Evolutionary conservation across 1,140 invertebrate genomes (phyloP).

Genomic region (Orussus abietinus): DNA sequence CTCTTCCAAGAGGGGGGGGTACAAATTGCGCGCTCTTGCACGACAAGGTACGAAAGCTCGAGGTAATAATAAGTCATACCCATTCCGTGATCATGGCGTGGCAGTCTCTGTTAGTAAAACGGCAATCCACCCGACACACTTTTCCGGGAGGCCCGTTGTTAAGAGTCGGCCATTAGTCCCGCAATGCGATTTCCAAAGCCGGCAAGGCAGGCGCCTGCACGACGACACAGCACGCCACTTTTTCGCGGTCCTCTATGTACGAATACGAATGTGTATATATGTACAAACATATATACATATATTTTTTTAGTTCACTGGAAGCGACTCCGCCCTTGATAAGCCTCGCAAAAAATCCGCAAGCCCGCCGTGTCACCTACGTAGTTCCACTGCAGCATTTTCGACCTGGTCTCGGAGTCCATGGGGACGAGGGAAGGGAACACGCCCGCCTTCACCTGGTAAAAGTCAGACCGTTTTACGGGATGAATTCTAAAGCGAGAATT

Average conservation of each 20-base stretch:
- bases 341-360: not conserved
- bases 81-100: conserved; percentile 40
- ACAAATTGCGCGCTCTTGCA: too few species aligned
- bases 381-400: conserved; percentile 16
- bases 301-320: not conserved
- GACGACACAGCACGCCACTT: too few species aligned
- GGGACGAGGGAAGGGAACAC: not conserved
- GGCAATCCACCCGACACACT: not conserved
- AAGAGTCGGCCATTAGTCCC: not conserved
- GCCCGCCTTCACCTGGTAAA: not conserved
- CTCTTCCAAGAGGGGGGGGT: too few species aligned
- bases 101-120: conserved; percentile 7
- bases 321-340: not conserved
- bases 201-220: too few species aligned
- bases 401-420: conserved; percentile 3
- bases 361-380: conserved; percentile 4
- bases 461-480: not conserved
- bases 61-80: conserved; percentile 25
- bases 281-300: too few species aligned
- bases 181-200: not conserved
- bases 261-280: too few species aligned
- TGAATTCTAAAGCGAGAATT: not conserved
- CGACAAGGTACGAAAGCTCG: not conserved
- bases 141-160: not conserved
- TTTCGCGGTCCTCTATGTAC: too few species aligned